These are phyloP conservation scores for Myiozetetes cayanensis DNA, from an alignment of 2,113 vertebrate genomes.

Conservation along the genomic window DNA sequence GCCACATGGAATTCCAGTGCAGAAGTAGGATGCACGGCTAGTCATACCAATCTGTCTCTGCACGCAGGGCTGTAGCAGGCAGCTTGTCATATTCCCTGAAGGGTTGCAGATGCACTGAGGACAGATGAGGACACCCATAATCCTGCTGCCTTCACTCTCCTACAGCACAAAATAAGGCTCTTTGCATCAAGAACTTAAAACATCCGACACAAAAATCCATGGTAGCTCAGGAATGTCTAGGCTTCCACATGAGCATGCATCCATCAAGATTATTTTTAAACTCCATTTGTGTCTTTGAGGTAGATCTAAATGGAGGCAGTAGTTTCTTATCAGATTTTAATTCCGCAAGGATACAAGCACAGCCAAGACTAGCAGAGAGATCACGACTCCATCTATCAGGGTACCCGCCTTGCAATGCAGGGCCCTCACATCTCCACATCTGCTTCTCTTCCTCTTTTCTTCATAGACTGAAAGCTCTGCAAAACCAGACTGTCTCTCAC, in stretches of 20 bases:
- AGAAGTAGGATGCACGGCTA: background rate
- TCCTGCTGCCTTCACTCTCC: background rate
- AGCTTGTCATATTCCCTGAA: background rate
- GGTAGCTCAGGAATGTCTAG: background rate
- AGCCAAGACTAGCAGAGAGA: background rate
- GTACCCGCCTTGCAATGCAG: background rate
- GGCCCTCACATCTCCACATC: background rate
- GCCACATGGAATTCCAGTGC: background rate
- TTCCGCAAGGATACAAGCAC: background rate
- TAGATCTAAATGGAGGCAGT: background rate
- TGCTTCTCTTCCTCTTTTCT: background rate
- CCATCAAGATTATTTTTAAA: background rate
- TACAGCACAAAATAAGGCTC: background rate
- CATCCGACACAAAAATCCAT: background rate
- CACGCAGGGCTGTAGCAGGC: background rate
- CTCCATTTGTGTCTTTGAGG: background rate
- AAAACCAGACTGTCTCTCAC: background rate
- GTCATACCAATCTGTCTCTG: background rate
- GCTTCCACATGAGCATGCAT: background rate
- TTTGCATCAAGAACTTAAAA: background rate
- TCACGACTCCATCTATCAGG: background rate
- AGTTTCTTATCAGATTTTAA: background rate
- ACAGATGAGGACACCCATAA: background rate
- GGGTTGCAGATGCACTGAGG: background rate
- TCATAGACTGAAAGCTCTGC: background rate